Evolutionary conservation across 2,888 invertebrate genomes (phyloP), one percentile per base, ranked within the genome.

Genomic region (Ormyrus pomaceus): DNA sequence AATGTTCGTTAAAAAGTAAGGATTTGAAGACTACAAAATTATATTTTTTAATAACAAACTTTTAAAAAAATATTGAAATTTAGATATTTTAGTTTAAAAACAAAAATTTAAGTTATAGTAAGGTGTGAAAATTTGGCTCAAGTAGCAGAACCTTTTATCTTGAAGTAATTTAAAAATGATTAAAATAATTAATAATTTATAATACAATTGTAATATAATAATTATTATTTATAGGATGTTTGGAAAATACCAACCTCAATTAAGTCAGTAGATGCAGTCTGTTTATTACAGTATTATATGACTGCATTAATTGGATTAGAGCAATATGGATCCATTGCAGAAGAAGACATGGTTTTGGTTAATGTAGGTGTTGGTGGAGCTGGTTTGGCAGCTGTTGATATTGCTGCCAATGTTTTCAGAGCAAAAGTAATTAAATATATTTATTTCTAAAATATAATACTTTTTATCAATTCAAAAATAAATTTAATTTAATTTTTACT

Each of bases 341-440:
- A 93, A 85, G 91, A 93, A 65, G 92, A 94, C 81, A 92, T 92
- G 66, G 92, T 95, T n/a, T 87, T 95, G 10, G 92, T 95, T 56
- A 93, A 94, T 62, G 93, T 94, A 55, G 94, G 94, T 8, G 91
- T 93, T 70, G 94, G 94, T 34, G 93, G 94, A 9, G 90, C 93
- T 64, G 93, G 93, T 13, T 88, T 95, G 64, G 95, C 95, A 77
- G 93, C 94, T 61, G 93, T 95, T 34, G 95, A 95, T 90, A 91
- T 95, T 64, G 95, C 95, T 61, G 92, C 94, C 10, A 94, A 94
- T 89, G 92, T 95, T 68, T 95, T 93, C 86, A 93, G 93, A 87
- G 93, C 94, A 50, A 93, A 94, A 91, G 94, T 94, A 70, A 73
- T 11, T 11, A 62, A 51, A 51, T 65, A n/a, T 13, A 55, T 64